Base-by-base conservation (phyloP, 1,140 invertebrate species). In the Homarus americanus region DNA sequence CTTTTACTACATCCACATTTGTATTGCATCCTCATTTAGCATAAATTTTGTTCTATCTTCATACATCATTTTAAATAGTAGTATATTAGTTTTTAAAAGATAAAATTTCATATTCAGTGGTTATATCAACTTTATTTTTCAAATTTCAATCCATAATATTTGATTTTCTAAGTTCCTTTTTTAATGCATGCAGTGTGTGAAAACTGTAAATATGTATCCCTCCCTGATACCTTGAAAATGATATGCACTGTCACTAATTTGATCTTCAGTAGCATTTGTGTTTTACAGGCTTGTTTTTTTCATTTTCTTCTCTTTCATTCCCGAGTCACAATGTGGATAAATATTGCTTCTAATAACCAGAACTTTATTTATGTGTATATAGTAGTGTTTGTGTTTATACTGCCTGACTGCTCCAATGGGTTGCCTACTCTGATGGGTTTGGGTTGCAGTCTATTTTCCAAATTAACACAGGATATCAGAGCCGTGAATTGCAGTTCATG, bases 161-260 rank as follows among this genome's bases (percentile, higher is more conserved):
- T 79, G 82, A 63, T 78, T 84, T 78, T 76, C 72, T 63, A 84
- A 63, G 32, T 76, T 75, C 72, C 76, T 84, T 66, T 83, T 82
- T 83, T 82, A 90, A 83, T 90, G 88, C 88, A 90, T 90, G 88
- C 72, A 90, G 80, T 83, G 53, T 80, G 73, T 90, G 88, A 90
- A 90, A 83, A 78, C 88, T 90, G 88, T 90, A 90, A 90, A 90
- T 90, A 90, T 90, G 88, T 90, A 90, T 90, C 88, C 88, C 82
- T 90, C 80, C 88, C 78, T 90, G 88, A 90, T 44, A 90, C 88
- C 88, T 90, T 76, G 73, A 72, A 83, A 90, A 76, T 75, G 88
- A 90, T 84, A 83, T 90, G 88, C 82, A 76, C 80, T 90, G 88
- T 90, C 88, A 90, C 88, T 90, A 90, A 90, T 90, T 90, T 76